Evolutionary conservation across 2,113 vertebrate species (phyloP).

Genomic region (Cricetomys ansorgei): DNA sequence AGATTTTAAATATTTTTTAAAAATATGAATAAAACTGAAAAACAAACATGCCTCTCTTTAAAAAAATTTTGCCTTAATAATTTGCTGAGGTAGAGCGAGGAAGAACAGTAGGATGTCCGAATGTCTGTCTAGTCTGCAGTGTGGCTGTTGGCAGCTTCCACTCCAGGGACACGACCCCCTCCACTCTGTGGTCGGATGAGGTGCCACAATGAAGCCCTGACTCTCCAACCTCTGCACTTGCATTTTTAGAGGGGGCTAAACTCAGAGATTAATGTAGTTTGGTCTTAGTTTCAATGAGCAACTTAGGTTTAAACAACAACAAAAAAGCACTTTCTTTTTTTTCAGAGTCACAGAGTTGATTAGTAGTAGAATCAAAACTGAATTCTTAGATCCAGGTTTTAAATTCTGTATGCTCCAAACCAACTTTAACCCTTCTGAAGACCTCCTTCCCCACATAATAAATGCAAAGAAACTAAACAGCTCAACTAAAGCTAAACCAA

Average conservation of each 20-base stretch:
- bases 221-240: neutral
- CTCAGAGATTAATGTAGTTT: neutral
- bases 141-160: neutral
- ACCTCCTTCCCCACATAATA: neutral
- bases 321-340: neutral
- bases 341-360: neutral
- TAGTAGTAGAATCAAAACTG: neutral
- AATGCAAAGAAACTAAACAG: neutral
- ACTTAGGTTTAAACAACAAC: neutral
- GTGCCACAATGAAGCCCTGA: neutral
- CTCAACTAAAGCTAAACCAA: too few species aligned
- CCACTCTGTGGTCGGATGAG: neutral
- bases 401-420: neutral
- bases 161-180: neutral
- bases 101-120: neutral
- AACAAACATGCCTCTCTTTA: neutral
- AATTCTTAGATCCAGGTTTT: neutral
- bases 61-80: neutral
- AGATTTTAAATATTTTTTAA: neutral
- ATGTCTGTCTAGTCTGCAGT: neutral
- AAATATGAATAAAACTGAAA: neutral
- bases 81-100: neutral
- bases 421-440: neutral
- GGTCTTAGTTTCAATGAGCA: slow-evolving; percentile 41
- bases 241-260: neutral